Evolutionary conservation across 2,113 vertebrate species (phyloP).

Genomic region (Actenoides hombroni): DNA sequence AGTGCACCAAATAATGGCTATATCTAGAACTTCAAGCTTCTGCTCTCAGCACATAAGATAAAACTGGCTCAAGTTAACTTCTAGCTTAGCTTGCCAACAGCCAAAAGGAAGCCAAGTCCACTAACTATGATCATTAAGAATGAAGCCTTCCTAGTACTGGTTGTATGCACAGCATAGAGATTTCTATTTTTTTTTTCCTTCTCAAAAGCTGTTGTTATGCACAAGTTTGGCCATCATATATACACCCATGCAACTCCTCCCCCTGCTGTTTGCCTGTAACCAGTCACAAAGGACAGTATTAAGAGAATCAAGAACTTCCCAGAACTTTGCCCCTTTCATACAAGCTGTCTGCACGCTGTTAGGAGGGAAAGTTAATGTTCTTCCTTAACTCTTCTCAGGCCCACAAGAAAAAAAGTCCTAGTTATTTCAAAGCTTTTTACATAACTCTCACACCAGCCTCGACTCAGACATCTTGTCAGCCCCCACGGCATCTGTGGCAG

Average conservation of each 20-base stretch:
- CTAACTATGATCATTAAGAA: neutral
- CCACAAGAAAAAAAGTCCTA: neutral
- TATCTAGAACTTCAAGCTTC: neutral
- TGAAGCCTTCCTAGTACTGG: neutral
- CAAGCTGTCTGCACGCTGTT: neutral
- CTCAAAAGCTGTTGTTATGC: neutral
- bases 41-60: neutral
- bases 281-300: neutral
- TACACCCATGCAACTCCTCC: fast-evolving
- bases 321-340: neutral
- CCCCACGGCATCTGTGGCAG: neutral
- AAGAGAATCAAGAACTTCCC: neutral
- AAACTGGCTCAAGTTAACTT: neutral
- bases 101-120: neutral
- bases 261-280: neutral
- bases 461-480: neutral
- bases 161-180: neutral
- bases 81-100: neutral
- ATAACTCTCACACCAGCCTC: neutral
- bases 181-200: neutral
- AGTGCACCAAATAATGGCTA: neutral
- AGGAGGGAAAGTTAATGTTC: neutral
- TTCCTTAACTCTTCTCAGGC: neutral
- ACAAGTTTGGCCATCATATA: neutral
- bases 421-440: neutral